These are phyloP conservation scores for Aleiodes alternator DNA, from an alignment of 2,888 invertebrate species.

Conservation along the genomic window DNA sequence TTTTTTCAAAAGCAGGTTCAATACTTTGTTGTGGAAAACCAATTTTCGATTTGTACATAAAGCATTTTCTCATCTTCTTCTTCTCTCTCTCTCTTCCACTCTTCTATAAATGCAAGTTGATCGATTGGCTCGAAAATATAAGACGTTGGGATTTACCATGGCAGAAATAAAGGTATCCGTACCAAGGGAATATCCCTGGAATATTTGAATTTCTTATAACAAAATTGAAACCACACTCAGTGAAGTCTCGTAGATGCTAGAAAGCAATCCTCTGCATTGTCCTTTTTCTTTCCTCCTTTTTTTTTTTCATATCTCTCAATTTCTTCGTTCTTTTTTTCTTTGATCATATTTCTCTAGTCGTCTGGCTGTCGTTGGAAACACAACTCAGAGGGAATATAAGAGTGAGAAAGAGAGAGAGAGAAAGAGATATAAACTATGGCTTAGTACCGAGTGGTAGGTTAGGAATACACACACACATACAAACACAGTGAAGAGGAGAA, in stretches of 20 bases:
- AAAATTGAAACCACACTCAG: conserved; percentile 48
- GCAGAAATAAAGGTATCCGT: conserved; percentile 30
- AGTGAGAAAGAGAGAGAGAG: neutral
- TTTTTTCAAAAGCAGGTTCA: neutral
- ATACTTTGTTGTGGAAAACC: conserved; percentile 30
- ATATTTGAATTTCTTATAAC: conserved; percentile 51
- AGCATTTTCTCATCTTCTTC: conserved; percentile 2
- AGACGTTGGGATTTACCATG: conserved; percentile 21
- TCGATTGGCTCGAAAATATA: conserved; percentile 21
- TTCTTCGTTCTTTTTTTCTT: neutral
- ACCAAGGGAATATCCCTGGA: conserved; percentile 21
- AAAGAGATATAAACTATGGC: neutral
- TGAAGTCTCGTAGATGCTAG: conserved; percentile 50
- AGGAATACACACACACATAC: conserved; percentile 44
- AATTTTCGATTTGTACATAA: conserved; percentile 20
- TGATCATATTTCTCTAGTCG: conserved; percentile 26
- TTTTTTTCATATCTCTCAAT: conserved; percentile 34
- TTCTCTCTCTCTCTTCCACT: no score
- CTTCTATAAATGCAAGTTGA: conserved; percentile 27
- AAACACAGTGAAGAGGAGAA: conserved; percentile 48
- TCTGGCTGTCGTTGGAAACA: conserved; percentile 27
- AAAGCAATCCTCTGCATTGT: conserved; percentile 63
- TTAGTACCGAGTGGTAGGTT: conserved; percentile 32
- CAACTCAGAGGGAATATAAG: neutral
- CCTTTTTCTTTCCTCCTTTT: conserved; percentile 26